Percentiles rank a stretch among this genome's conserved stretches.
These are phyloP conservation scores for Hydractinia symbiolongicarpus DNA, from an alignment of 30 jellyfish, hydroid and myxozoan genomes.

Conservation along the genomic window DNA sequence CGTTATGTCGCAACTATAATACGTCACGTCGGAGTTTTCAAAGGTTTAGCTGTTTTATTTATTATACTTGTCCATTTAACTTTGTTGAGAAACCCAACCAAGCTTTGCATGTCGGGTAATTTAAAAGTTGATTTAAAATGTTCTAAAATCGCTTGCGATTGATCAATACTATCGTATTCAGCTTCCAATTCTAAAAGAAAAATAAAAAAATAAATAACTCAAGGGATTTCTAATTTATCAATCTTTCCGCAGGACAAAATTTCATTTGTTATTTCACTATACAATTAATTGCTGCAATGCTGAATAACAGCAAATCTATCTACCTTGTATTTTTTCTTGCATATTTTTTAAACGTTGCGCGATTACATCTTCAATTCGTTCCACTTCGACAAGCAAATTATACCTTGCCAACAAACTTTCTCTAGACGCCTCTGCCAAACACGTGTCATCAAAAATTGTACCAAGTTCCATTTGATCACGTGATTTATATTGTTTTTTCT, in stretches of 20 bases:
- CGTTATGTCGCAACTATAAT: no score
- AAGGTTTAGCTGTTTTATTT: background rate
- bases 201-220: no score
- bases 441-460: constrained; percentile 1
- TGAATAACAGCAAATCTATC: background rate
- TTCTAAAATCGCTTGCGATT: background rate
- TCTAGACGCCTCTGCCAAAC: background rate
- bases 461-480: background rate
- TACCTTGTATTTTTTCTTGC: constrained; percentile 7
- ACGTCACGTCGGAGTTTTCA: no score
- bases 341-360: constrained; percentile 4
- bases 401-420: constrained; percentile 14
- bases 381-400: constrained; percentile 23
- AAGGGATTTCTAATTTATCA: no score
- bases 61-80: constrained; percentile 2
- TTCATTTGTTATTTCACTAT: no score
- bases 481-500: background rate
- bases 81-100: background rate
- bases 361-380: constrained; percentile 11
- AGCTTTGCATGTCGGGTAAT: background rate
- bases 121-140: background rate
- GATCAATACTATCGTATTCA: background rate
- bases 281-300: no score
- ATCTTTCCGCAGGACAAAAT: no score
- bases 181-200: constrained; percentile 5